phyloP scores from a whole-genome alignment of 2,888 invertebrate species.

The Thera obeliscata region DNA sequence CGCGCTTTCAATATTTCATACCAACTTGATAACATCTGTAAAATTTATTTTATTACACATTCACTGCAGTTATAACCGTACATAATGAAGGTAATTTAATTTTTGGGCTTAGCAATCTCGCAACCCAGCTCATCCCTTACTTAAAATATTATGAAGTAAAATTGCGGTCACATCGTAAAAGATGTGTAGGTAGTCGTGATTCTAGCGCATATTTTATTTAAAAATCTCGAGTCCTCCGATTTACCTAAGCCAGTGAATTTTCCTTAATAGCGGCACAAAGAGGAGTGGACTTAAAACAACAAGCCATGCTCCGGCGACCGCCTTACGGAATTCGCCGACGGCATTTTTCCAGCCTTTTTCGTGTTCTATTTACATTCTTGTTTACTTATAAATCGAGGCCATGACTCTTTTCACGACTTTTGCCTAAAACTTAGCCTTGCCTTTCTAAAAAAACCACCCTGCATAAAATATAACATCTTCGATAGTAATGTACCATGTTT shows the following conservation, averaged over 20 bases:
- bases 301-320: conserved; percentile 58
- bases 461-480: too few relatives aligned
- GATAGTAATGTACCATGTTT: background rate
- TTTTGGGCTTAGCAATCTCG: conserved; percentile 31
- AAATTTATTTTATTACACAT: conserved; percentile 27
- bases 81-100: conserved; percentile 39
- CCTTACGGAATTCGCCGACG: conserved; percentile 73
- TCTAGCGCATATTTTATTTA: conserved; percentile 42
- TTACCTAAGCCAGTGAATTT: conserved; percentile 66
- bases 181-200: conserved; percentile 33
- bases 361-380: conserved; percentile 51
- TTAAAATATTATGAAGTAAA: conserved; percentile 42
- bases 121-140: conserved; percentile 35
- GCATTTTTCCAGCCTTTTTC: conserved; percentile 81
- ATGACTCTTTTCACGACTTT: too few relatives aligned
- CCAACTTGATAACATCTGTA: conserved; percentile 14
- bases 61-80: conserved; percentile 30
- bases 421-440: too few relatives aligned
- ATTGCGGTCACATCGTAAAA: conserved; percentile 44
- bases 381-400: too few relatives aligned
- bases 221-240: conserved; percentile 53
- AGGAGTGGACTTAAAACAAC: conserved; percentile 72
- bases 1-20: background rate
- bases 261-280: conserved; percentile 70
- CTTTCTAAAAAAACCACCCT: too few relatives aligned